A percentile compares a stretch with the other conserved stretches of the same genome.
These are phyloP conservation scores for Allobates femoralis DNA, from an alignment of 2,797 vertebrate genomes.

Conservation along the genomic window DNA sequence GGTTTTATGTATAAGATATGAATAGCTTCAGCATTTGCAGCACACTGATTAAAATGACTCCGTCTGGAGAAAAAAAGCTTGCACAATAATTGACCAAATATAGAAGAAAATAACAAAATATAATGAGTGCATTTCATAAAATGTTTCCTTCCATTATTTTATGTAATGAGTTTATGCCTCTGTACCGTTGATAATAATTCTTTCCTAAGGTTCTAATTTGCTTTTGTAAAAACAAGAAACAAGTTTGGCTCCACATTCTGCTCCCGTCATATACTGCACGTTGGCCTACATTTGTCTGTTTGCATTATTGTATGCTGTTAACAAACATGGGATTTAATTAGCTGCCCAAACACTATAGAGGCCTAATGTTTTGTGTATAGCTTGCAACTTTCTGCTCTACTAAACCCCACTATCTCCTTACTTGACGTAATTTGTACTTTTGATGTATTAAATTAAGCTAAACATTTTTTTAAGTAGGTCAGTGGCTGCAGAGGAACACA, in stretches of 20 bases:
- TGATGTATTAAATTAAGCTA: conserved; percentile 55
- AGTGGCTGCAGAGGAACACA: not conserved
- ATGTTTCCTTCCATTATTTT: conserved; percentile 25
- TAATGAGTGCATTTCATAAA: conserved; percentile 34
- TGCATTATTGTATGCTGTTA: not conserved
- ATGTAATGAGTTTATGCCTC: conserved; percentile 11
- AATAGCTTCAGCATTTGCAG: not conserved
- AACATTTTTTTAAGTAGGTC: conserved; percentile 8
- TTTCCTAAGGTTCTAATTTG: conserved; percentile 57
- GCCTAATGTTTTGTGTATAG: conserved; percentile 45
- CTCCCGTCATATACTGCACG: conserved; percentile 19
- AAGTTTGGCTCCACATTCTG: conserved; percentile 22
- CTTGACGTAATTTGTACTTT: conserved; percentile 68
- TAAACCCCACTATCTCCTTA: conserved; percentile 67
- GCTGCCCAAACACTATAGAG: conserved; percentile 1
- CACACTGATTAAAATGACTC: not conserved
- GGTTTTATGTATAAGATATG: no score
- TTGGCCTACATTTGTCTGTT: not conserved
- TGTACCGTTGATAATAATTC: conserved; percentile 19
- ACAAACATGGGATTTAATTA: conserved; percentile 24
- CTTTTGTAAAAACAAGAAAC: conserved; percentile 35
- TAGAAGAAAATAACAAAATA: not conserved
- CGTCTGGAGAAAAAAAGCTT: not conserved
- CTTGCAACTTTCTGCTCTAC: conserved; percentile 69
- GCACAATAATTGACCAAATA: not conserved